Evolutionary conservation across 2,888 invertebrate genomes (phyloP), one percentile per base, ranked within the genome.

Genomic region (Pyrgus malvae): DNA sequence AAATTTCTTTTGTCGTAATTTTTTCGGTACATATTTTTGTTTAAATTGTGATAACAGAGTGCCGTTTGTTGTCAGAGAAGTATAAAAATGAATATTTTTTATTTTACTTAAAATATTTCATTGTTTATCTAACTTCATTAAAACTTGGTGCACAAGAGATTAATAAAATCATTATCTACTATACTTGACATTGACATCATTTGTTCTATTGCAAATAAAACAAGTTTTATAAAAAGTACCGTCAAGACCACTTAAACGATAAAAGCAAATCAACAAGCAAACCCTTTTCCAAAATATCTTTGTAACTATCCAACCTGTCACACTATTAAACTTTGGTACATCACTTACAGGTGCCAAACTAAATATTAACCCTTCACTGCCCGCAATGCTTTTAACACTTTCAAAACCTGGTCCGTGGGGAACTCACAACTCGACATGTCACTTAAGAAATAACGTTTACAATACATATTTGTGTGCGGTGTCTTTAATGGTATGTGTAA

Each of bases 351-450:
- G 44, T 53, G 51, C 44, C 51, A 53, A 53, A 53, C 51, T 53
- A 53, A 53, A 53, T 53, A 53, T 53, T 54, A 53, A 54, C 53
- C 53, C 55, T 53, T 54, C 48, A 33, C 49, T 53, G 62, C 59
- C 65, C 72, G 59, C 70, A 63, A 74, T 75, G 64, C 72, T 71
- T 67, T 62, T 70, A 67, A 67, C 55, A 54, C 25, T 54, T 29
- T 61, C 74, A 69, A 68, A 68, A 67, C 60, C 59, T 44, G 21
- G 44, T 37, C 44, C 27, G 33, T 60, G 68, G 80, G 79, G 80
- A 74, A 68, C 72, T 74, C 73, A 58, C 57, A 48, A 57, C 46
- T 64, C 46, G 44, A 51, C 56, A 46, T 54, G 58, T 59, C 62
- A 64, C 60, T 58, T 56, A 55, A 56, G 38, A 27, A 48, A 38